Evolutionary conservation across 2,797 vertebrate genomes (phyloP), one percentile per base, ranked within the genome.

Genomic region (Hippocampus kuda): DNA sequence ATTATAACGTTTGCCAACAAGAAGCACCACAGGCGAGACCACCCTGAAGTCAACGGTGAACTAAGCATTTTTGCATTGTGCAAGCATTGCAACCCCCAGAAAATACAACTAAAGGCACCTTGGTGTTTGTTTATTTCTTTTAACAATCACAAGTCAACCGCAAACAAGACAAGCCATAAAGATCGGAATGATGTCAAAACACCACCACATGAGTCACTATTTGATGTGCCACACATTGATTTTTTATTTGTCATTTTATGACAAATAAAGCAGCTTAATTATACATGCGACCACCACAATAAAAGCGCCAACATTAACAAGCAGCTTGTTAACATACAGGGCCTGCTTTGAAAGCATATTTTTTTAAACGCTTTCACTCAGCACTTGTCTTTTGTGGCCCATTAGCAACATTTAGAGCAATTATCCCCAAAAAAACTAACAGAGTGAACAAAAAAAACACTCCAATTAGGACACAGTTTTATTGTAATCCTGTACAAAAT

Each of bases 221-320:
- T 89, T 89, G 85, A 87, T 87, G 83, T 82, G 79, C 80, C 83
- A 38, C 83, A 80, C 59, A 72, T 81, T 71, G 79, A 78, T 84
- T 90, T 91, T 38, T 18, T 30, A 60, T 60, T 30, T 60, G 57
- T 60, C 57, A 60, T 90, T 90, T 90, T 90, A 91, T 86, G 85
- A 90, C 87, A 89, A 86, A 87, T 91, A 88, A 89, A 90, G 85
- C 87, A 88, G 88, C 87, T 86, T 91, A 90, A 91, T 92, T 91
- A 89, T 83, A 90, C 86, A 87, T 87, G 86, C 72, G 86, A 87
- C 89, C 88, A 85, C 89, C 71, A 38, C 79, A 72, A 75, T 89
- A 88, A 89, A 89, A 84, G 79, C 75, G 76, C 68, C 80, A 84
- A 83, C 85, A 86, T 89, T 90, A 89, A 86, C 86, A 72, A 84